Percentiles rank a stretch among this genome's conserved stretches.
phyloP scores from a whole-genome alignment of 1,140 invertebrate species.

The Temnothorax nylanderi region DNA sequence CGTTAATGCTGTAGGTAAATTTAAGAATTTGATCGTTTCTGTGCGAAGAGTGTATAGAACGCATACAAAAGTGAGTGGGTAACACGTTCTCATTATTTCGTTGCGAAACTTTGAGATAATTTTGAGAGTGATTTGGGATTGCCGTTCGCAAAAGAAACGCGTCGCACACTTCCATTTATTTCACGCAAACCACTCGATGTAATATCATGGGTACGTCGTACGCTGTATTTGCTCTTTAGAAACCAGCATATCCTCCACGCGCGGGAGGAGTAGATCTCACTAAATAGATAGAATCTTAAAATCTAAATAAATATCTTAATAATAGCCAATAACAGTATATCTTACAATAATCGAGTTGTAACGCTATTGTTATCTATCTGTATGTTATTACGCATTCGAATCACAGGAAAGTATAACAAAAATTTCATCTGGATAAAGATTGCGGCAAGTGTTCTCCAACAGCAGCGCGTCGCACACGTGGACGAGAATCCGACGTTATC shows the following conservation, averaged over 20 bases:
- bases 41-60: background rate
- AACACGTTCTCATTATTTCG: constrained; percentile 16
- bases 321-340: constrained; percentile 1
- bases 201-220: background rate
- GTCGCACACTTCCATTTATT: background rate
- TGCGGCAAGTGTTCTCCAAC: constrained; percentile 4
- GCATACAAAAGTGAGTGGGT: constrained; percentile 4
- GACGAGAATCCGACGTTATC: background rate
- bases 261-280: background rate
- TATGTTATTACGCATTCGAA: constrained; percentile 49
- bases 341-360: constrained; percentile 2
- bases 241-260: background rate
- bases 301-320: background rate
- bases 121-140: background rate
- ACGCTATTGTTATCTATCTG: constrained; percentile 36
- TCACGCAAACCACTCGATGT: background rate
- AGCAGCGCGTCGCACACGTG: background rate
- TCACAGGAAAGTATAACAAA: constrained; percentile 49
- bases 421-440: background rate
- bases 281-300: constrained; percentile 12
- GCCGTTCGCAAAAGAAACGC: constrained; percentile 1
- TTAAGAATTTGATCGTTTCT: background rate
- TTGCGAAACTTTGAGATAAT: constrained; percentile 4
- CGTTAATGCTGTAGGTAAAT: background rate
- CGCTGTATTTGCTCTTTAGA: background rate